Evolutionary conservation across 1,140 invertebrate genomes (phyloP), one percentile per base, ranked within the genome.

Genomic region (Drosophila ananassae): DNA sequence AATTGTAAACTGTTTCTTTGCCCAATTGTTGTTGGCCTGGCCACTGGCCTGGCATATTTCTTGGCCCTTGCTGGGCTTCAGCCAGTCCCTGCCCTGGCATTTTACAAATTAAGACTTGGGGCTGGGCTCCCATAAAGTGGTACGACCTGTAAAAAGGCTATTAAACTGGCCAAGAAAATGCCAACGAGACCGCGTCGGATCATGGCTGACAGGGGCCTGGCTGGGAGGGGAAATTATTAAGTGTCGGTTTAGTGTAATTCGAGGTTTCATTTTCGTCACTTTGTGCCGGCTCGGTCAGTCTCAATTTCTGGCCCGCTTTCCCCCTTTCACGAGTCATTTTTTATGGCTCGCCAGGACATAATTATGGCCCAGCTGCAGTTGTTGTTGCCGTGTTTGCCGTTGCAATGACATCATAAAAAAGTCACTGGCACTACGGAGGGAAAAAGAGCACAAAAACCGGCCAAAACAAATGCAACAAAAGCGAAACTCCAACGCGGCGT

Each of bases 71-170:
- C 9, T 3, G 12, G 54, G 32, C 32, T 56, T 59, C 61, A 24
- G n/a, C 21, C 41, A 47, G n/a, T 56, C 41, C n/a, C 41, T 58
- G 57, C 37, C 41, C 55, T 59, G 72, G 72, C 72, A 67, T 76
- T 76, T 76, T 67, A 76, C 73, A 76, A 76, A 76, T 76, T 76
- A 75, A 66, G 72, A 63, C 73, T 56, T 60, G 51, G 63, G 56
- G 59, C 53, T 58, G 77, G 46, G 50, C 28, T 63, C 25, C 83
- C 82, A 77, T 81, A 87, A 81, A 85, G 77, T 81, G 82, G 83
- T 87, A 89, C 79, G 84, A 89, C 84, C 83, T 89, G 84, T 89
- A 89, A 89, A 87, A 89, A 83, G 84, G 79, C 79, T 89, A 89
- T 89, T 89, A 89, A 89, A 77, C 84, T 83, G 83, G 73, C 61